Evolutionary conservation across 2,797 vertebrate genomes (phyloP).

Genomic region (Poecilia velifera): DNA sequence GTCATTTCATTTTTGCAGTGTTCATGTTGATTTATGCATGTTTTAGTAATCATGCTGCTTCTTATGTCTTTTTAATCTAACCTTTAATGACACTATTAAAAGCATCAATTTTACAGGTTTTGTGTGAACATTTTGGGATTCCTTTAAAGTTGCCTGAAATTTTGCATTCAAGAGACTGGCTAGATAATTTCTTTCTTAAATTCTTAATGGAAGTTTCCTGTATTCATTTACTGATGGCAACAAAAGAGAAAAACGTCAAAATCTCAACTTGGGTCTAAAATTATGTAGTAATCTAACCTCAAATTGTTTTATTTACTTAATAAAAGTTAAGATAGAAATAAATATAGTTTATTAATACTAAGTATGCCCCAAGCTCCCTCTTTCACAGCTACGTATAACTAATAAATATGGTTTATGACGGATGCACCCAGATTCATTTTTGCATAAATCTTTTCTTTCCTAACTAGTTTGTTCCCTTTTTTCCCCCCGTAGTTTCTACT

Average conservation of each 20-base stretch:
- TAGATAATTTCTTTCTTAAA: background rate
- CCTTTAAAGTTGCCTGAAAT: background rate
- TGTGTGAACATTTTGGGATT: background rate
- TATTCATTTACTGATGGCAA: background rate
- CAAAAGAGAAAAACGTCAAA: background rate
- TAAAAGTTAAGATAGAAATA: background rate
- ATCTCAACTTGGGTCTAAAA: background rate
- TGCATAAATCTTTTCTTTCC: background rate
- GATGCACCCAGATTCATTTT: background rate
- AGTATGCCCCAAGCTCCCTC: background rate
- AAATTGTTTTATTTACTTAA: background rate
- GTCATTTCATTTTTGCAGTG: background rate
- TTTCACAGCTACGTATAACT: background rate
- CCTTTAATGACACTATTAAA: background rate
- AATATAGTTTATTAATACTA: background rate
- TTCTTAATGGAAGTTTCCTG: background rate
- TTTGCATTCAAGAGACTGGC: background rate
- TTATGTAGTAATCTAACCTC: background rate
- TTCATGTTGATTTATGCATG: background rate
- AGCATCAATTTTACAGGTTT: background rate
- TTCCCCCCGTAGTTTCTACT: slow-evolving; percentile 59
- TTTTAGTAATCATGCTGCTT: background rate
- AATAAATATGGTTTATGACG: background rate
- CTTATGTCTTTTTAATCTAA: background rate
- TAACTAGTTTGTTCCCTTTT: background rate